Evolutionary conservation across 2,888 invertebrate species (phyloP).

Genomic region (Nemoura dubitans): DNA sequence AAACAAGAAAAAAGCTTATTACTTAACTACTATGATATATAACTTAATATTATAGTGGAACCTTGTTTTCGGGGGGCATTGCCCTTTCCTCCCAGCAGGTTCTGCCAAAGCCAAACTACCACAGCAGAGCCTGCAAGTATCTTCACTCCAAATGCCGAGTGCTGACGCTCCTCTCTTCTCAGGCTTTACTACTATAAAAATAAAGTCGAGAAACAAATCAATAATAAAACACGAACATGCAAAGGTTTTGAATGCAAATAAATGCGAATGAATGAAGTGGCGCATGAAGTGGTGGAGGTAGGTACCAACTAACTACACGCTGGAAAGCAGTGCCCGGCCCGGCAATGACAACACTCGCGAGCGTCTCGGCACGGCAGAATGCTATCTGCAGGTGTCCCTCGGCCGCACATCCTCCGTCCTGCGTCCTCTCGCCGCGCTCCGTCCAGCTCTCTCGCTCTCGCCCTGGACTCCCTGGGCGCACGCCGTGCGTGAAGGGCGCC

Average conservation of each 20-base stretch:
- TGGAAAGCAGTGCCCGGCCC: neutral
- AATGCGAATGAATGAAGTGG: neutral
- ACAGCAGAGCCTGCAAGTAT: neutral
- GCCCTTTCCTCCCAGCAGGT: neutral
- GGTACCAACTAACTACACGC: too few species aligned
- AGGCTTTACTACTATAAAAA: neutral
- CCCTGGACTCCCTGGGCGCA: neutral
- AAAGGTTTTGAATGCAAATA: neutral
- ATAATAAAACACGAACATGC: neutral
- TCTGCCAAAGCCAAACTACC: neutral
- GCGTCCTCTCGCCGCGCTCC: neutral
- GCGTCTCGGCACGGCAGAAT: neutral
- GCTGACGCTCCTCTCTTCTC: neutral
- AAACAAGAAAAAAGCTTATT: neutral
- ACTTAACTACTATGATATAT: neutral
- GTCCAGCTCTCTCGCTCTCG: neutral
- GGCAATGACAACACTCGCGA: neutral
- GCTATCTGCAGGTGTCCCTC: neutral
- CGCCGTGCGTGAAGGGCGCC: neutral
- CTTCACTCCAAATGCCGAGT: neutral
- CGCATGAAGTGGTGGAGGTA: neutral
- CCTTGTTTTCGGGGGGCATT: slow-evolving; percentile 7
- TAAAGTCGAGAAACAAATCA: neutral
- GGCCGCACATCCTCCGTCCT: neutral
- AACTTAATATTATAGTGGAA: slow-evolving; percentile 7